A percentile compares a stretch with the other conserved stretches of the same genome.
Evolutionary conservation across 2,888 invertebrate species (phyloP).

Genomic region (Argyresthia goedartella): DNA sequence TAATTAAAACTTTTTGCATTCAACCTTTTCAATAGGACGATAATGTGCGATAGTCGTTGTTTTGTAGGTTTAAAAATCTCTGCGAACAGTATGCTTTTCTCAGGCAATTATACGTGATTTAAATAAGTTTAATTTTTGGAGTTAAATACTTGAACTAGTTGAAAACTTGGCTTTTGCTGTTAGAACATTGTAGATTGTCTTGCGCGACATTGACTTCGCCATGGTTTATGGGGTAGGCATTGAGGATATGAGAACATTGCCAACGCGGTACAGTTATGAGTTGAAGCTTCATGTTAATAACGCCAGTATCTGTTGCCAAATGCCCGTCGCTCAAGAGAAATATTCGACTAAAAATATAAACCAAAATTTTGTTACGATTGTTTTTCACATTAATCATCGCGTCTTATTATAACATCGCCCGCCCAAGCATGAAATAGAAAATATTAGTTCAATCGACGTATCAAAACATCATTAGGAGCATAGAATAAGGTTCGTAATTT

Average conservation of each 20-base stretch:
- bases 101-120: too few species aligned
- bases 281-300: conserved; percentile 52
- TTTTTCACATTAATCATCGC: conserved; percentile 35
- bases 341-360: conserved; percentile 37
- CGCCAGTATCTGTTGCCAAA: conserved; percentile 55
- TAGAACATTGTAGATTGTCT: neutral
- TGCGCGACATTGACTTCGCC: conserved; percentile 38
- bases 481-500: conserved; percentile 30
- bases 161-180: neutral
- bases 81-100: neutral
- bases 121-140: too few species aligned
- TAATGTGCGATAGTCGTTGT: neutral
- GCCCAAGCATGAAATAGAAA: neutral
- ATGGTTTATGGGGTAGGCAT: conserved; percentile 45
- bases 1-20: conserved; percentile 48
- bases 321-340: conserved; percentile 15
- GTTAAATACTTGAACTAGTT: too few species aligned
- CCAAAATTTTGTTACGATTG: conserved; percentile 31
- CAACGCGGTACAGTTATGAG: conserved; percentile 56
- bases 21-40: neutral
- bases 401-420: conserved; percentile 8
- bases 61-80: neutral
- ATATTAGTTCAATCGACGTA: conserved; percentile 1
- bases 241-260: conserved; percentile 45
- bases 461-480: conserved; percentile 9